A percentile compares a stretch with the other conserved stretches of the same genome.
Evolutionary conservation across 2,113 vertebrate genomes (phyloP).

Genomic region (Platysternon megacephalum): DNA sequence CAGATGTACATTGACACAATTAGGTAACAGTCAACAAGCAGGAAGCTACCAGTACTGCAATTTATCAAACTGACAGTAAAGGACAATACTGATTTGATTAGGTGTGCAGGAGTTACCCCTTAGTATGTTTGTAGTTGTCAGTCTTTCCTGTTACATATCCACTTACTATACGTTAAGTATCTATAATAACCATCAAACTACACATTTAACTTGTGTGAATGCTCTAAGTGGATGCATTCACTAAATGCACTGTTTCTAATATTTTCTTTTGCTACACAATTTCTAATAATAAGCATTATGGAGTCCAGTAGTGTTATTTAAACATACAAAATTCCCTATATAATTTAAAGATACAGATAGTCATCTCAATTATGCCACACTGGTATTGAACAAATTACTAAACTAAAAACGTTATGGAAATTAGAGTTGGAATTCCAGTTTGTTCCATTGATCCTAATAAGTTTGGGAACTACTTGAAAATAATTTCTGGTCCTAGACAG

Average conservation of each 20-base stretch:
- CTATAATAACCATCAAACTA: conserved; percentile 84
- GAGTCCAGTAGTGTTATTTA: conserved; percentile 81
- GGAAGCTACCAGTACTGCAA: conserved; percentile 84
- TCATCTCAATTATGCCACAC: conserved; percentile 72
- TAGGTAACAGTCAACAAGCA: conserved; percentile 87
- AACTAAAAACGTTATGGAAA: conserved; percentile 66
- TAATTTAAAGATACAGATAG: conserved; percentile 81
- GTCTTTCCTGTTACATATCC: conserved; percentile 81
- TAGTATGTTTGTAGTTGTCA: conserved; percentile 73
- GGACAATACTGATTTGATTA: conserved; percentile 80
- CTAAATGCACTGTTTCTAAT: conserved; percentile 81
- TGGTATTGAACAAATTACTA: conserved; percentile 67
- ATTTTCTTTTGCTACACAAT: conserved; percentile 82
- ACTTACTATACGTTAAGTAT: conserved; percentile 80
- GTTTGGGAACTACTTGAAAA: conserved; percentile 33
- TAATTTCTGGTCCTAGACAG: background rate
- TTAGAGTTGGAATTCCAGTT: conserved; percentile 75
- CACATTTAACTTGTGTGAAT: conserved; percentile 80
- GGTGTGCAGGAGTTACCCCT: conserved; percentile 74
- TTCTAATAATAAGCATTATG: conserved; percentile 84
- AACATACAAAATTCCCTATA: conserved; percentile 82
- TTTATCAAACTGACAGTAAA: conserved; percentile 80
- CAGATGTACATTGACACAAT: conserved; percentile 90
- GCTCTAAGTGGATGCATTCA: conserved; percentile 78
- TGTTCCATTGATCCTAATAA: conserved; percentile 50